A percentile compares a stretch with the other conserved stretches of the same genome.
Evolutionary conservation across 2,888 invertebrate species (phyloP).

Genomic region (Amiota mariae): DNA sequence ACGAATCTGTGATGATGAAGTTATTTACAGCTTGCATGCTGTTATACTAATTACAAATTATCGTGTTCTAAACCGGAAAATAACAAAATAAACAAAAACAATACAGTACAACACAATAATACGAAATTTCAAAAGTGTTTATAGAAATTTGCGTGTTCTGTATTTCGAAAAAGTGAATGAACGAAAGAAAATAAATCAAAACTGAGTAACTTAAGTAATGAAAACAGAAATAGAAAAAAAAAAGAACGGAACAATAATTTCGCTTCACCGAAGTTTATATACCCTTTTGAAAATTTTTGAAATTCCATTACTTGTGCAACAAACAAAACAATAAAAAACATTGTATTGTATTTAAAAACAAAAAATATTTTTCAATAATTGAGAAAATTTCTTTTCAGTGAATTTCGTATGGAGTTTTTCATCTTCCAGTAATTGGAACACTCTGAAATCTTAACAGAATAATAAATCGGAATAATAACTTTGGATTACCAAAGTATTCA

Average conservation of each 20-base stretch:
- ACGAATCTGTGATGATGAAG: neutral
- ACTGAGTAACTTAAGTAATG: neutral
- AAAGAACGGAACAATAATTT: slow-evolving; percentile 19
- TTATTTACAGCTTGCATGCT: neutral
- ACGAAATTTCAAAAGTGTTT: slow-evolving; percentile 41
- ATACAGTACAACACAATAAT: slow-evolving; percentile 16
- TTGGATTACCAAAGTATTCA: too few relatives aligned
- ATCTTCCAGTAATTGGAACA: too few relatives aligned
- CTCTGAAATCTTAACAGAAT: too few relatives aligned
- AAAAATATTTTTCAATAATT: too few relatives aligned
- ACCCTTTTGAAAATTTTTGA: too few relatives aligned
- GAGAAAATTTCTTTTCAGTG: neutral
- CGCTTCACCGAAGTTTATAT: neutral
- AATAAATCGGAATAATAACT: too few relatives aligned
- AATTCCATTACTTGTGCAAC: too few relatives aligned
- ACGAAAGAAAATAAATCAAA: too few relatives aligned
- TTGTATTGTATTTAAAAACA: too few relatives aligned
- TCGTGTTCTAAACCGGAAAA: slow-evolving; percentile 62
- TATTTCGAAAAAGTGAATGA: slow-evolving; percentile 31
- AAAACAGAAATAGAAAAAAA: slow-evolving; percentile 33
- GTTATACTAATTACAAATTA: slow-evolving; percentile 55
- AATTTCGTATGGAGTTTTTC: too few relatives aligned
- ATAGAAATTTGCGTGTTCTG: slow-evolving; percentile 56
- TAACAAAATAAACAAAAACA: slow-evolving; percentile 36
- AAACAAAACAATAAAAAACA: too few relatives aligned